Percentiles rank a stretch among this genome's conserved stretches.
phyloP scores from a whole-genome alignment of 2,113 vertebrate genomes.

The Dendrocopos noguchii region DNA sequence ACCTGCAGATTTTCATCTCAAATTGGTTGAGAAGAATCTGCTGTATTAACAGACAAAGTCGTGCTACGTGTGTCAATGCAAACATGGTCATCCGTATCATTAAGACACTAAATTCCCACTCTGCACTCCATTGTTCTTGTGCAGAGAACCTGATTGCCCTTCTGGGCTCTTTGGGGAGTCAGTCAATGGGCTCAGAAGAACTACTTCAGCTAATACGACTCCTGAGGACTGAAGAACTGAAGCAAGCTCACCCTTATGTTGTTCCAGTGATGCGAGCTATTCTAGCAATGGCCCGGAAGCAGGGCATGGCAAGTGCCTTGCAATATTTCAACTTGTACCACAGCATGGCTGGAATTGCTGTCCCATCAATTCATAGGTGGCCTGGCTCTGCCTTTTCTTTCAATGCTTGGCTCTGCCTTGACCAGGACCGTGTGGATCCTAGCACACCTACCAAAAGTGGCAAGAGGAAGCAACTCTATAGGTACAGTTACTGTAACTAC shows the following conservation, averaged over 20 bases:
- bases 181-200: slow-evolving; percentile 90
- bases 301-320: slow-evolving; percentile 90
- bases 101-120: slow-evolving; percentile 80
- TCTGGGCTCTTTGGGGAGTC: slow-evolving; percentile 90
- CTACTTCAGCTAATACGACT: slow-evolving; percentile 84
- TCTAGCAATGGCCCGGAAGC: slow-evolving; percentile 91
- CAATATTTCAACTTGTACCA: slow-evolving; percentile 95
- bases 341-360: slow-evolving; percentile 93
- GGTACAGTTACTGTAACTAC: slow-evolving; percentile 75
- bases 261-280: slow-evolving; percentile 85
- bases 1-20: slow-evolving; percentile 92
- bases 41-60: slow-evolving; percentile 92
- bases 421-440: slow-evolving; percentile 87
- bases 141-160: slow-evolving; percentile 91
- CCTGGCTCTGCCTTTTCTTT: slow-evolving; percentile 94
- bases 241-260: slow-evolving; percentile 82
- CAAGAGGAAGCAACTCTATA: slow-evolving; percentile 97
- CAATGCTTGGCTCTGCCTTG: slow-evolving; percentile 92
- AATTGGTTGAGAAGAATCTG: slow-evolving; percentile 93
- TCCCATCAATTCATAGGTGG: slow-evolving; percentile 91
- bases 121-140: slow-evolving; percentile 80
- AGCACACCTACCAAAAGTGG: slow-evolving; percentile 78
- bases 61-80: slow-evolving; percentile 93
- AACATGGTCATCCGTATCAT: slow-evolving; percentile 88
- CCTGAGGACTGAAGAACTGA: slow-evolving; percentile 81